Evolutionary conservation across 2,113 vertebrate genomes (phyloP).

Genomic region (Spea bombifrons): DNA sequence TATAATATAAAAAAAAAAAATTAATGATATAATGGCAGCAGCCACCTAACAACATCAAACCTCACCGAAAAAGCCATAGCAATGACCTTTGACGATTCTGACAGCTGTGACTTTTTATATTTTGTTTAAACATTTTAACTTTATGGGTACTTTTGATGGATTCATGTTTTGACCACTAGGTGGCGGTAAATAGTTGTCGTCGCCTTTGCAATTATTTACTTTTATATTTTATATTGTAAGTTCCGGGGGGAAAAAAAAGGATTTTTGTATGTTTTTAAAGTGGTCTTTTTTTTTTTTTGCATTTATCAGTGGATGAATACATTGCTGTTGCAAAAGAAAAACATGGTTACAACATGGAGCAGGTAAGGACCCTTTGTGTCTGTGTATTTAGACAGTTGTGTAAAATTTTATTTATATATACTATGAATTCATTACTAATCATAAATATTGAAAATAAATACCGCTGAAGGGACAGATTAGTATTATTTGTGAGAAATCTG

Average conservation of each 20-base stretch:
- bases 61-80: no score
- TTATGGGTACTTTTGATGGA: background rate
- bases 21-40: no score
- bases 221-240: background rate
- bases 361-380: conserved; percentile 67
- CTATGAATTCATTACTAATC: no score
- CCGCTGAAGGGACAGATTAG: conserved; percentile 1
- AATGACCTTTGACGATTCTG: no score
- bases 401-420: no score
- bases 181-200: background rate
- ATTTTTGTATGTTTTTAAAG: no score
- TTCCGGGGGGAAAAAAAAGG: no score
- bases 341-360: conserved; percentile 96
- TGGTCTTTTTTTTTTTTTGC: background rate
- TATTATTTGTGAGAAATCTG: background rate
- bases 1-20: no score
- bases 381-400: background rate
- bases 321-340: conserved; percentile 93
- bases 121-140: no score
- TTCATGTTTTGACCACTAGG: background rate
- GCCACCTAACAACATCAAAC: no score
- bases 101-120: no score
- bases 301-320: conserved; percentile 88
- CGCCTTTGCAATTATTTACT: background rate
- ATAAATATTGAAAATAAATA: background rate